Evolutionary conservation across 1,140 invertebrate species (phyloP).

Genomic region (Ectropis grisescens): DNA sequence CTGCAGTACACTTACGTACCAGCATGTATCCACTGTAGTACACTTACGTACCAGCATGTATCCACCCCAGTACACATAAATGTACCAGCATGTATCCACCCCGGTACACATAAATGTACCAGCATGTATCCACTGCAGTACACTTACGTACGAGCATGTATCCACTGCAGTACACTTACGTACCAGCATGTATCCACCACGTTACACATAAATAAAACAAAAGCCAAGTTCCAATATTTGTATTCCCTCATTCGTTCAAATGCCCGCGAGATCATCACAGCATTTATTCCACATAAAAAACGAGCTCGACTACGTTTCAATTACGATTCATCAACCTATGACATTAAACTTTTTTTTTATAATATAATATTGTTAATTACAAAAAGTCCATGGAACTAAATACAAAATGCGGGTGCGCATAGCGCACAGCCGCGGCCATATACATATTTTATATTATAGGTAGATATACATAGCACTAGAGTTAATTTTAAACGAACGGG

Average conservation of each 20-base stretch:
- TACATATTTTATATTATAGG: conserved; percentile 56
- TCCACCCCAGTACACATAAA: too few species aligned
- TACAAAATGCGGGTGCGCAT: conserved; percentile 57
- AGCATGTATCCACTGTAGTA: too few species aligned
- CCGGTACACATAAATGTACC: too few species aligned
- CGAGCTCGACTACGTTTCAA: conserved; percentile 36
- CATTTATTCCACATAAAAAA: conserved; percentile 62
- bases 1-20: too few species aligned
- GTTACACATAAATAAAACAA: conserved; percentile 11
- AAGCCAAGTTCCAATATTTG: conserved; percentile 54
- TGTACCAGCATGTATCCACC: too few species aligned
- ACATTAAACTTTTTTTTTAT: too few species aligned
- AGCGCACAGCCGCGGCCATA: conserved; percentile 50
- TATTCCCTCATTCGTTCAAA: conserved; percentile 55
- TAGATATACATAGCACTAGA: conserved; percentile 54
- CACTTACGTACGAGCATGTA: too few species aligned
- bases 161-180: too few species aligned
- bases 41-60: too few species aligned
- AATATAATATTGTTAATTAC: conserved; percentile 67
- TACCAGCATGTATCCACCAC: too few species aligned
- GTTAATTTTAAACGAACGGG: conserved; percentile 49
- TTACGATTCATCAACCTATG: conserved; percentile 19
- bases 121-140: too few species aligned
- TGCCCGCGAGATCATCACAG: conserved; percentile 55
- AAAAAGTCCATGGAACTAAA: conserved; percentile 66